Conservation (phyloP, 2,113 vertebrate genomes). For the Salvelinus alpinus region DNA sequence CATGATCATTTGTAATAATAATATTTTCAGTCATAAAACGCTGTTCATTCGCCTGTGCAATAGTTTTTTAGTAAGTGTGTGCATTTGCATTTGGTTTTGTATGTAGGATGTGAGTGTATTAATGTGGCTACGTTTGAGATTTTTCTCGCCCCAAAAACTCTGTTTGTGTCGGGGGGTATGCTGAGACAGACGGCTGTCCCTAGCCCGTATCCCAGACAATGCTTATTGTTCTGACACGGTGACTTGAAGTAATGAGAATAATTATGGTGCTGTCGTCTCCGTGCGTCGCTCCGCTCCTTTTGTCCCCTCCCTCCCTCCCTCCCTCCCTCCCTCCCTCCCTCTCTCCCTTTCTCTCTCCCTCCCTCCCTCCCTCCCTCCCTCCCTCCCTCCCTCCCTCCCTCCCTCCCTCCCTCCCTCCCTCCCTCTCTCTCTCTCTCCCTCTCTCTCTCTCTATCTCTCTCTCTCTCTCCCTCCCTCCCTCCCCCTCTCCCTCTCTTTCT, state of each 20-base stretch:
- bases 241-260: constrained; percentile 56
- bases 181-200: constrained; percentile 26
- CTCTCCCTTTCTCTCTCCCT: not conserved
- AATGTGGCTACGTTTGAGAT: no score
- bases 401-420: not conserved
- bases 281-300: not conserved
- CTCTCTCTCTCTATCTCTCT: not conserved
- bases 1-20: not conserved
- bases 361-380: not conserved
- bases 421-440: not conserved
- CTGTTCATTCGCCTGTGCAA: no score
- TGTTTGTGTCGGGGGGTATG: not conserved
- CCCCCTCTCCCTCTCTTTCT: not conserved
- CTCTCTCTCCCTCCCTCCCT: not conserved
- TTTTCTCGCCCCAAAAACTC: no score
- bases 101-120: no score
- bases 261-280: constrained; percentile 42
- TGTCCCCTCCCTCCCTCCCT: not conserved
- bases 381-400: not conserved
- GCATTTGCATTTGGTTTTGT: no score
- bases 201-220: constrained; percentile 32
- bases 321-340: not conserved
- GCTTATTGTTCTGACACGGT: constrained; percentile 46
- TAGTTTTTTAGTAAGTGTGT: no score
- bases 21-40: no score